phyloP scores from a whole-genome alignment of 1,140 invertebrate species.

The Lethrus apterus region DNA sequence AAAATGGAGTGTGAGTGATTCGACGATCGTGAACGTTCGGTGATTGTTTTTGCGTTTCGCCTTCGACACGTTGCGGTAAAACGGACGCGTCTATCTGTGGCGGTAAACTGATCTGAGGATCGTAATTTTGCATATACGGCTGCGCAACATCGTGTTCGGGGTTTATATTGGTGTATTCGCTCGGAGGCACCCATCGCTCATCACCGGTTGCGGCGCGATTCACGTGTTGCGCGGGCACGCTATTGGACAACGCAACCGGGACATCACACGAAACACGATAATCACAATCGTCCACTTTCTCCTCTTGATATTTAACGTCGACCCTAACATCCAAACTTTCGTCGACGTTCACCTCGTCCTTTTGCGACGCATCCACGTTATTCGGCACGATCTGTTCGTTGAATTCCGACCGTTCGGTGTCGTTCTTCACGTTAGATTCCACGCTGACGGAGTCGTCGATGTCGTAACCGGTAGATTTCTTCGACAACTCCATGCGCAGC shows the following conservation, averaged over 20 bases:
- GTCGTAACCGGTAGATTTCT: conserved; percentile 48
- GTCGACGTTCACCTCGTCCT: conserved; percentile 11
- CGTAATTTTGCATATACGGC: conserved; percentile 3
- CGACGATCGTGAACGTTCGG: conserved; percentile 26
- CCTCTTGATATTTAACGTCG: conserved; percentile 14
- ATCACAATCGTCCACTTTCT: conserved; percentile 4
- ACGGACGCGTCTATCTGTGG: background rate
- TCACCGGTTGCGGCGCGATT: conserved; percentile 43
- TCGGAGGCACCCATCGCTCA: conserved; percentile 59
- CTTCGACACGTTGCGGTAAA: conserved; percentile 23
- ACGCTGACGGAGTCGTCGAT: conserved; percentile 34
- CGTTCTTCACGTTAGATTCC: conserved; percentile 27
- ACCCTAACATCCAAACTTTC: conserved; percentile 24
- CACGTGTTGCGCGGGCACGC: conserved; percentile 26
- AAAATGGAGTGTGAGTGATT: conserved; percentile 35
- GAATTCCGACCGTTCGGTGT: conserved; percentile 27
- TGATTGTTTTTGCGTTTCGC: conserved; percentile 27
- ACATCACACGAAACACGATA: conserved; percentile 24
- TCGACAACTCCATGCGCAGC: conserved; percentile 58
- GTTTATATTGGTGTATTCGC: conserved; percentile 29
- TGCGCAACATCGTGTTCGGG: background rate
- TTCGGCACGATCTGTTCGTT: conserved; percentile 32
- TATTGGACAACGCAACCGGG: conserved; percentile 22
- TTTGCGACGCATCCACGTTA: conserved; percentile 18
- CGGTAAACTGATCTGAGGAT: background rate